Base-by-base conservation (phyloP, 2,797 vertebrate species). In the Acipenser oxyrinchus region DNA sequence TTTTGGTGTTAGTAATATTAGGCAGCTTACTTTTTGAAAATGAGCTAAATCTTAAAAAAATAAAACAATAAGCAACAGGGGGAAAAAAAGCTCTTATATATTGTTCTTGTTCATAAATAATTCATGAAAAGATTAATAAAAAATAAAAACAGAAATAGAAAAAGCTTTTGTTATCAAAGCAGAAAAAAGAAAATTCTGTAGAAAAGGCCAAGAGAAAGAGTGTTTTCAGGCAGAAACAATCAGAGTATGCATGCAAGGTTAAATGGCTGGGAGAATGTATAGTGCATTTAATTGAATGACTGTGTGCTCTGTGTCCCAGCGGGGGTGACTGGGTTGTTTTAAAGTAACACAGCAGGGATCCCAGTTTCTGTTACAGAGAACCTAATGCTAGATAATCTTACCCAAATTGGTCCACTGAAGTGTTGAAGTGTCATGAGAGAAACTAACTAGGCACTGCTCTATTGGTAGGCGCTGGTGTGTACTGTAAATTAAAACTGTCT, bases 191-290 rank as follows among this genome's bases (percentile, higher is more conserved):
- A 37, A 37, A 37, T 37, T 5, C 37, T 37, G 37, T 37, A 37
- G 37, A 72, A 60, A 68, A n/a, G 67, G 55, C 57, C 70, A 72
- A 75, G 59, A 50, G 72, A 66, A 76, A 1, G 6, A 49, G 8
- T 74, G 52, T 77, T 80, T 82, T 83, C 72, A 74, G 71, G 55
- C 66, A 75, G 60, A 73, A 78, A 77, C 80, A 49, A 73, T 55
- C 74, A 78, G 70, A 8, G 73, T 73, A 61, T 73, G 50, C 59
- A 69, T 71, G 0, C 1, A 49, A 48, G 49, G 67, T 78, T 76
- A 80, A 83, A 76, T 62, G 58, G 48, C 62, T 79, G 66, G 11
- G 58, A 76, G 37, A 78, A 65, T 71, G 71, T 73, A 73, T 72
- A 64, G 67, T 49, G 18, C 73, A 62, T 60, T 74, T 74, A 74